Conservation (phyloP, 2,113 vertebrate genomes). For the Bufo bufo region DNA sequence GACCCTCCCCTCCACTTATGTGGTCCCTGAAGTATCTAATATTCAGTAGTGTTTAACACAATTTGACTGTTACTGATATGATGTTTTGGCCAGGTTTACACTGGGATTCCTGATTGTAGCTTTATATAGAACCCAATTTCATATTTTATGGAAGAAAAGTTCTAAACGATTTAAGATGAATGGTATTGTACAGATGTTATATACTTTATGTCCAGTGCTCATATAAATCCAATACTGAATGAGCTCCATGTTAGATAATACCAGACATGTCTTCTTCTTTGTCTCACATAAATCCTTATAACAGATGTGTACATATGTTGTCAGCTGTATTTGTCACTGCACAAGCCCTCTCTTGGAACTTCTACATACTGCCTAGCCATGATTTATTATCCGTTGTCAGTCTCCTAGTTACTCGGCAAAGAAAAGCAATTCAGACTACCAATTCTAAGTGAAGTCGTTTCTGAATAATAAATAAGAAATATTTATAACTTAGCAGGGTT, state of each 20-base stretch:
- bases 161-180: background rate
- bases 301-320: slow-evolving; percentile 71
- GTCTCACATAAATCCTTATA: slow-evolving; percentile 69
- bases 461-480: slow-evolving; percentile 64
- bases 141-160: background rate
- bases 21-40: no score
- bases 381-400: slow-evolving; percentile 75
- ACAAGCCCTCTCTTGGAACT: slow-evolving; percentile 70
- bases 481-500: slow-evolving; percentile 60
- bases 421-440: slow-evolving; percentile 69
- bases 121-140: background rate
- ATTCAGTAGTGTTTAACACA: no score
- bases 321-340: slow-evolving; percentile 75
- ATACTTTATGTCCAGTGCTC: background rate
- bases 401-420: slow-evolving; percentile 66
- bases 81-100: background rate
- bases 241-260: background rate
- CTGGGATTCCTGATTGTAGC: no score
- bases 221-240: background rate
- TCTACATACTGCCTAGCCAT: slow-evolving; percentile 70
- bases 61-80: background rate
- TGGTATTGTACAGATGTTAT: slow-evolving; percentile 1
- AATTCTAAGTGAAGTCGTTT: slow-evolving; percentile 66
- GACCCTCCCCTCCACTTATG: no score
- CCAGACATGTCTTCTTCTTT: slow-evolving; percentile 59